Conservation (phyloP, 2,113 vertebrate genomes). For the Eolophus roseicapilla region DNA sequence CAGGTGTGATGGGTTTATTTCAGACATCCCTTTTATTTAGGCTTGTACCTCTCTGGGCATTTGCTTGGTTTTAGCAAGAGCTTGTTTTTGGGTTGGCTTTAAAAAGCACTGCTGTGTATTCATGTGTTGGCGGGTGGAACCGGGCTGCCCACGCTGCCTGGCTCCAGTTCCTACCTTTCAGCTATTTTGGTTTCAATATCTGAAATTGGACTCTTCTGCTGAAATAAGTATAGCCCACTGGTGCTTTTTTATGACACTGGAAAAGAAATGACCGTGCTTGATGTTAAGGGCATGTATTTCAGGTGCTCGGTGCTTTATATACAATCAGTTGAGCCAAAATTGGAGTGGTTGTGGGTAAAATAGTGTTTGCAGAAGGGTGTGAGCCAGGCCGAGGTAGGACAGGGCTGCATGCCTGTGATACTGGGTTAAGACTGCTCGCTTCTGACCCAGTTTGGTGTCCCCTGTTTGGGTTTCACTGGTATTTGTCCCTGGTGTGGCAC, state of each 20-base stretch:
- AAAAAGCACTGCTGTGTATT: neutral
- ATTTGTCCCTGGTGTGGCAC: neutral
- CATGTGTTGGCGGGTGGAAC: neutral
- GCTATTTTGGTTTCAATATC: slow-evolving; percentile 48
- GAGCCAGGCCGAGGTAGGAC: neutral
- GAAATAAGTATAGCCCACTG: neutral
- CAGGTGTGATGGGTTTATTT: slow-evolving; percentile 44
- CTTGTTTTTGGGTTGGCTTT: slow-evolving; percentile 46
- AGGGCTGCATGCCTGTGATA: neutral
- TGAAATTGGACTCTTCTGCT: neutral
- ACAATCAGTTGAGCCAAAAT: neutral
- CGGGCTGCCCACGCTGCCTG: slow-evolving; percentile 31
- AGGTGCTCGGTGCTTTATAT: neutral
- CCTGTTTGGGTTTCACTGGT: neutral
- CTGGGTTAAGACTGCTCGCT: neutral
- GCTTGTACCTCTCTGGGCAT: neutral
- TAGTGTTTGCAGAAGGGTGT: neutral
- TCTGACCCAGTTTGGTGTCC: neutral
- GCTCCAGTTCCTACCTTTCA: slow-evolving; percentile 40
- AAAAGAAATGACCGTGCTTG: neutral
- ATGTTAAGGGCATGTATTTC: neutral
- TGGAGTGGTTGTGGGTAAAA: neutral
- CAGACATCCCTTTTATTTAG: neutral
- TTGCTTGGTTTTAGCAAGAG: slow-evolving; percentile 19
- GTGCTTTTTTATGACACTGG: neutral